Base-by-base conservation (phyloP, 2,797 vertebrate genomes). In the Urophycis tenuis region DNA sequence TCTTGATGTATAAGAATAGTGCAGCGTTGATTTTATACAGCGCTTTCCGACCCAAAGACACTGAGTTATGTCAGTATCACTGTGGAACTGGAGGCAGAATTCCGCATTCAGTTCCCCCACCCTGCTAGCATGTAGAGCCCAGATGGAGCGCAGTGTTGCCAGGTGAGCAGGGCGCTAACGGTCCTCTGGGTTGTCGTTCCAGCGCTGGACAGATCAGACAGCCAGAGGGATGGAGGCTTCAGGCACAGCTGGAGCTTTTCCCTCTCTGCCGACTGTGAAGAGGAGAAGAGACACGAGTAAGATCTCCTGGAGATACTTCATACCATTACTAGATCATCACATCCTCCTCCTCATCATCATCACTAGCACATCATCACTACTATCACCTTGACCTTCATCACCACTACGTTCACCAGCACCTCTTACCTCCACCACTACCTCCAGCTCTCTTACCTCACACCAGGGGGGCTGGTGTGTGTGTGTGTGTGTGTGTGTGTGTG, bases 231-330 rank as follows among this genome's bases (percentile, higher is more conserved):
- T 94, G 95, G 96, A 92, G 96, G 97, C 82, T 98, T 92, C 96
- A 96, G 94, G 93, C 94, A 90, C 92, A 95, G 91, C 90, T 97
- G 96, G 96, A 95, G 94, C 93, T 96, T 94, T 92, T 93, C 95
- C 91, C 91, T 94, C 86, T 90, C 91, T 87, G 94, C 93, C 89
- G 95, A 94, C 92, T 90, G 91, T 89, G 95, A 96, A 91, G 94
- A 94, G 92, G 93, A 95, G 88, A 85, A 90, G 91, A 94, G 94
- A 87, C 95, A 95, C 90, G 94, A 98, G 97, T 98, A 96, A 98
- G 97, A 89, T 2, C 39, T 41, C 11, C 39, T 4, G 17, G 11
- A 90, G 87, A 85, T 19, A 4, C 45, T 6, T 53, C 4, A 14
- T 19, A 49, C 11, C 45, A 19, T 17, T 49, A 49, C 19, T 6